Evolutionary conservation across 2,113 vertebrate genomes (phyloP).

Genomic region (Ibidorhyncha struthersii): DNA sequence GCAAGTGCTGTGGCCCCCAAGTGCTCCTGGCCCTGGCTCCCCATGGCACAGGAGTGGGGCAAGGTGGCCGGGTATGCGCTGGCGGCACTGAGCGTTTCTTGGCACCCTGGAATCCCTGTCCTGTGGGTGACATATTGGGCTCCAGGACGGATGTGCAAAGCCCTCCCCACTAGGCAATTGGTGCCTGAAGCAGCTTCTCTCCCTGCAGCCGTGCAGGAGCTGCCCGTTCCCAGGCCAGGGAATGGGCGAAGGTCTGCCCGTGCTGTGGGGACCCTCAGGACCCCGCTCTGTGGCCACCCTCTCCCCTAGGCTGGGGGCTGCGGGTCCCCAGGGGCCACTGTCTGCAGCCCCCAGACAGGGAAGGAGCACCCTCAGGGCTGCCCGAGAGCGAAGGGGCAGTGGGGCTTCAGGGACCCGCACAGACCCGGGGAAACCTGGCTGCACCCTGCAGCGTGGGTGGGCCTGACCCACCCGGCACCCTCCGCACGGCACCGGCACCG

Average conservation of each 20-base stretch:
- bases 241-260: not conserved
- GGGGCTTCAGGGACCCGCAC: not conserved
- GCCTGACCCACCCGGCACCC: not conserved
- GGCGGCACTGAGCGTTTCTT: accelerated
- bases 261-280: not conserved
- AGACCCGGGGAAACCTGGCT: not conserved
- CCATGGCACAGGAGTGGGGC: too few species aligned
- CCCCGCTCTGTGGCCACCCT: accelerated
- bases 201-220: not conserved
- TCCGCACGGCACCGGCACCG: not conserved
- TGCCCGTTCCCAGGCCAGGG: not conserved
- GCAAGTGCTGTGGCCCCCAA: not conserved
- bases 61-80: accelerated
- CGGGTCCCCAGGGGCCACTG: not conserved
- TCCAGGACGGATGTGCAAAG: accelerated
- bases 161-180: accelerated
- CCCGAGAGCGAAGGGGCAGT: not conserved
- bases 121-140: not conserved
- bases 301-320: not conserved
- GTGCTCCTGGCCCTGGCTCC: not conserved
- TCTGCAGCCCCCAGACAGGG: not conserved
- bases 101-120: accelerated
- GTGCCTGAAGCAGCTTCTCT: not conserved
- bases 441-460: not conserved
- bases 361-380: not conserved